These are phyloP conservation scores for Sebastes trivittatus DNA, from an alignment of 2,797 vertebrate genomes.

Conservation along the genomic window DNA sequence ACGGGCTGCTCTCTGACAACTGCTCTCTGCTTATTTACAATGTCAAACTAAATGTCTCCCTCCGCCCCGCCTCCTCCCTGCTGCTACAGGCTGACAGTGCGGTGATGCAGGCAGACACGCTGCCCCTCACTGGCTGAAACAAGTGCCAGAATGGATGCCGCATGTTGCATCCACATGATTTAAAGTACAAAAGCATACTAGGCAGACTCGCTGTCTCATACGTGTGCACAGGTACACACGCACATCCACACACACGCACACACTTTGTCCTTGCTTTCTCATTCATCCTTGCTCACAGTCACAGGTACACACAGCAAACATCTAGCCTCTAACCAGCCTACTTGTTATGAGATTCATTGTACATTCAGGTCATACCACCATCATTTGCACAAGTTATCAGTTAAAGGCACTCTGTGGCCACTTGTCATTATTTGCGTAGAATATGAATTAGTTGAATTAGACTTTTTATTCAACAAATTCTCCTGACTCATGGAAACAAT, in stretches of 20 bases:
- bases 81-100: constrained; percentile 63
- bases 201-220: constrained; percentile 77
- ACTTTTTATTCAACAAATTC: constrained; percentile 14
- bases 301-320: constrained; percentile 45
- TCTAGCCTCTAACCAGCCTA: constrained; percentile 47
- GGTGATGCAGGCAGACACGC: constrained; percentile 72
- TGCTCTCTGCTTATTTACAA: constrained; percentile 89
- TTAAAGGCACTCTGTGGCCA: neutral
- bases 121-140: constrained; percentile 67
- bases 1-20: constrained; percentile 85
- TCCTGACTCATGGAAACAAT: neutral
- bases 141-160: constrained; percentile 76
- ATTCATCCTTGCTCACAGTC: constrained; percentile 69
- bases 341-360: constrained; percentile 27
- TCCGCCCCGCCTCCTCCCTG: constrained; percentile 73
- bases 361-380: neutral
- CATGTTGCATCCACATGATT: constrained; percentile 87
- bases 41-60: constrained; percentile 88
- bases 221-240: constrained; percentile 67
- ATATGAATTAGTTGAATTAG: constrained; percentile 30
- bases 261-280: constrained; percentile 75
- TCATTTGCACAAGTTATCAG: neutral
- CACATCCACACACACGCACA: constrained; percentile 53
- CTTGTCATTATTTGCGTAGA: constrained; percentile 15
- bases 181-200: constrained; percentile 85